These are phyloP conservation scores for Ferdinandea cuprea DNA, from an alignment of 2,888 invertebrate genomes.

Conservation along the genomic window DNA sequence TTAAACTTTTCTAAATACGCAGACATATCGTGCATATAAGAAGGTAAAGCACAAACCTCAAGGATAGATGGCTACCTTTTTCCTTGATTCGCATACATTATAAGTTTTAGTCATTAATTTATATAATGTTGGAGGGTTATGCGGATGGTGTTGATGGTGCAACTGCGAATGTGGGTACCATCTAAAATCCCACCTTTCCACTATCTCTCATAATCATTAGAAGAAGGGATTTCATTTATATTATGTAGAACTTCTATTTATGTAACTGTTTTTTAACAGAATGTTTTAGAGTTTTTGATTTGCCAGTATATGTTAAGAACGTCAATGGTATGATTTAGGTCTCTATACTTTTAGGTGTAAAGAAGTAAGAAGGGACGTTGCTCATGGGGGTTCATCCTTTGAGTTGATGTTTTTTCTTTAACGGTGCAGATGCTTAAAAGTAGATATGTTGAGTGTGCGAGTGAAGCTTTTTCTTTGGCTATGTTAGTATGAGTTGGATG, in stretches of 20 bases:
- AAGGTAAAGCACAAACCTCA: slow-evolving; percentile 20
- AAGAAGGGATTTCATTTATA: slow-evolving; percentile 26
- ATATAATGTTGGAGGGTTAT: slow-evolving; percentile 9
- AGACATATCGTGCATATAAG: slow-evolving; percentile 15
- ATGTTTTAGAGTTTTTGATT: slow-evolving; percentile 19
- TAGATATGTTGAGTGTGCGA: neutral
- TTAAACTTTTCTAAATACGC: slow-evolving; percentile 28
- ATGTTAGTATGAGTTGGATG: neutral
- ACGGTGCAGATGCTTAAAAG: slow-evolving; percentile 1
- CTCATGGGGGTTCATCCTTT: slow-evolving; percentile 5
- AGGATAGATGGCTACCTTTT: slow-evolving; percentile 32
- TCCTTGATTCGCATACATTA: slow-evolving; percentile 37
- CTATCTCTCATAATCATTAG: slow-evolving; percentile 29
- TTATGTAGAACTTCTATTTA: slow-evolving; percentile 20
- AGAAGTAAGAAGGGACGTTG: slow-evolving; percentile 4
- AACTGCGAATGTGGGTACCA: slow-evolving; percentile 10
- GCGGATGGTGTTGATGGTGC: slow-evolving; percentile 11
- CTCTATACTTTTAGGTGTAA: slow-evolving; percentile 13
- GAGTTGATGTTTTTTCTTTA: neutral
- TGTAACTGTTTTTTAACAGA: slow-evolving; percentile 26
- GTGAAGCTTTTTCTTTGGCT: neutral
- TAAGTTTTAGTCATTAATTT: slow-evolving; percentile 39
- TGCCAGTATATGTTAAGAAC: slow-evolving; percentile 20
- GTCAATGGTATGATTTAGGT: slow-evolving; percentile 24
- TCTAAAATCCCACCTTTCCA: slow-evolving; percentile 21